Percentiles rank a stretch among this genome's conserved stretches.
Conservation (phyloP, 2,797 vertebrate species). For the Acrocephalus scirpaceus region DNA sequence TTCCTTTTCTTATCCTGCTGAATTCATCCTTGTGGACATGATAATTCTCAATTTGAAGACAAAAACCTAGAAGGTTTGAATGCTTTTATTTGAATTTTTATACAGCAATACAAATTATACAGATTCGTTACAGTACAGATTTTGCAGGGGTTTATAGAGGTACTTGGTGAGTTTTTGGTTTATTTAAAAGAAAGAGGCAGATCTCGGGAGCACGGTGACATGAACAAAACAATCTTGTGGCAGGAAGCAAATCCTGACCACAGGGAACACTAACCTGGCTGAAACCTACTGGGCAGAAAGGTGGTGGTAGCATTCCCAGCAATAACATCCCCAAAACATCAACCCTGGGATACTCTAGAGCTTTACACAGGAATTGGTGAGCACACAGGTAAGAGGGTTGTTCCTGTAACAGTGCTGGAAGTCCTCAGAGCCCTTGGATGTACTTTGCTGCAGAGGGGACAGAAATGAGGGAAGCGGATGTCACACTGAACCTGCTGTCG, state of each 20-base stretch:
- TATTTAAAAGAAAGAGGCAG: constrained; percentile 39
- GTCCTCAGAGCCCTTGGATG: constrained; percentile 14
- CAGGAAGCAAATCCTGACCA: neutral
- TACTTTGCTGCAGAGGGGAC: neutral
- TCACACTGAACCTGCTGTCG: neutral
- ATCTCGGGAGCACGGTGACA: constrained; percentile 17
- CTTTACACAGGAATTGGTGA: neutral
- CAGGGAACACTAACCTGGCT: neutral
- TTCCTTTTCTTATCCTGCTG: neutral
- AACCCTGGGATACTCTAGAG: neutral
- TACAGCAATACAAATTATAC: constrained; percentile 60
- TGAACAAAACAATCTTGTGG: neutral
- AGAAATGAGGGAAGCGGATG: neutral
- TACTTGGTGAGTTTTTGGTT: constrained; percentile 57
- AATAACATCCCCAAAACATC: neutral
- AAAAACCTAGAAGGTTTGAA: neutral
- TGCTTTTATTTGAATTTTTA: constrained; percentile 42
- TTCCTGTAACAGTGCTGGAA: neutral
- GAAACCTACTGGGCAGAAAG: neutral
- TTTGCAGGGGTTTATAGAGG: constrained; percentile 51
- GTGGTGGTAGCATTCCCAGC: neutral
- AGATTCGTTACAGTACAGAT: constrained; percentile 51
- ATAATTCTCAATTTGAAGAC: neutral
- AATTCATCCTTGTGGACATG: neutral
- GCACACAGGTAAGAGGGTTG: neutral